Percentiles rank a stretch among this genome's conserved stretches.
Conservation (phyloP, 1,140 invertebrate species). For the Antheraea mylitta region DNA sequence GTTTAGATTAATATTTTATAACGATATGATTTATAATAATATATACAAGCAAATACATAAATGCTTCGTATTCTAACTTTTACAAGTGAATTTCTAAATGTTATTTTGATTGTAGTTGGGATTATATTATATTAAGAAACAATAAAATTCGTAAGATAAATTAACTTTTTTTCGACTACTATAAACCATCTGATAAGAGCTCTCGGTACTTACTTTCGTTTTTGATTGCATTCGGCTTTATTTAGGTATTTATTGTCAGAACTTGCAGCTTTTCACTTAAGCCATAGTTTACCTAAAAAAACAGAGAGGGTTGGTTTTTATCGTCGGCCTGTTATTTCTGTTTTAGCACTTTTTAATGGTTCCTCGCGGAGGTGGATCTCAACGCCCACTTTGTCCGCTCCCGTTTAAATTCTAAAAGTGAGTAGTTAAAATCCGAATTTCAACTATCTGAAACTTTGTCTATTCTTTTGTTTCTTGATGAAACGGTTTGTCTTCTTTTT, state of each 20-base stretch:
- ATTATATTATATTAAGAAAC: too few species aligned
- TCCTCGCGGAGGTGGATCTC: conserved; percentile 23
- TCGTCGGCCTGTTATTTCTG: conserved; percentile 44
- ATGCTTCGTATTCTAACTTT: too few species aligned
- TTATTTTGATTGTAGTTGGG: too few species aligned
- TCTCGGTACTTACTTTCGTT: too few species aligned
- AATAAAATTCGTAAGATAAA: too few species aligned
- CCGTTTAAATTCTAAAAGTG: background rate
- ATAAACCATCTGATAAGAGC: too few species aligned
- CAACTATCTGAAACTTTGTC: background rate
- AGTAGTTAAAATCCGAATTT: background rate
- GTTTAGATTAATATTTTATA: too few species aligned
- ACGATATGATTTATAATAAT: too few species aligned
- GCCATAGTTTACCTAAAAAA: background rate
- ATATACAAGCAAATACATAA: too few species aligned
- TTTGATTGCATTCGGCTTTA: too few species aligned
- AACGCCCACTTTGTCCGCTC: conserved; percentile 30
- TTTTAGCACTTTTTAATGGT: conserved; percentile 61
- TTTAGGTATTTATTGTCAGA: background rate
- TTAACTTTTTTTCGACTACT: too few species aligned
- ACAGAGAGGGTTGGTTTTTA: conserved; percentile 41
- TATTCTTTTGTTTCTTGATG: background rate
- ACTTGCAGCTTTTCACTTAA: background rate
- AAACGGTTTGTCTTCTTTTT: background rate
- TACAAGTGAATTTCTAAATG: too few species aligned